Evolutionary conservation across 2,797 vertebrate species (phyloP), one percentile per base, ranked within the genome.

Genomic region (Netta rufina): DNA sequence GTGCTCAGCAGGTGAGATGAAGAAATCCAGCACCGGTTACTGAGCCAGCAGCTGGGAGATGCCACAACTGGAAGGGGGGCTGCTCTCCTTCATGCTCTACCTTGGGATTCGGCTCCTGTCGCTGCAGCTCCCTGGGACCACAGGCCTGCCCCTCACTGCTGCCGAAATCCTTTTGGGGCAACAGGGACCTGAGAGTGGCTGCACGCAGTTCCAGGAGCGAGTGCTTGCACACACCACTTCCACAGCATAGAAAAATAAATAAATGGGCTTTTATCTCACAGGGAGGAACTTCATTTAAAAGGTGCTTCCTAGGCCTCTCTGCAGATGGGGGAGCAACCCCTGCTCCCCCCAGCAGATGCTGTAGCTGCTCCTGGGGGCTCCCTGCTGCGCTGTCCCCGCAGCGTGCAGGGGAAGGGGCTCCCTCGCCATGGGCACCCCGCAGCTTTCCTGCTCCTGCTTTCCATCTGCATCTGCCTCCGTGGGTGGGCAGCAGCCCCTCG

Each of bases 121-220:
- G 2, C 28, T 24, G 93, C 65, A 32, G 14, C 6, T 13, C 19
- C 39, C 28, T 43, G 28, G 19, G 28, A 11, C 41, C 3, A 2
- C 72, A 20, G 64, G 25, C 1, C 49, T 41, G 70, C 70, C 92
- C 87, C n/a, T 2, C 1, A 0, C 27, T 2, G 1, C 70, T 19
- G 57, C 85, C 12, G 0, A 16, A 22, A 14, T 27, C 39, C 57
- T 60, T 27, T 17, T 24, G 0, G 39, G 24, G 53, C 81, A 8
- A 53, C 2, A 0, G 20, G 32, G 47, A 17, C 0, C 20, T 0
- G 8, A n/a, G 56, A 16, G 6, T 0, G 0, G n/a, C 82, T 2
- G 43, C 51, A 2, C 0, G 0, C 43, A 0, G 25, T 3, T 19
- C 62, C 5, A 69, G 51, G 9, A 39, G 53, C 1, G 8, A n/a